Evolutionary conservation across 2,888 invertebrate genomes (phyloP), one percentile per base, ranked within the genome.

Genomic region (Kuschelorhynchus macadamiae): DNA sequence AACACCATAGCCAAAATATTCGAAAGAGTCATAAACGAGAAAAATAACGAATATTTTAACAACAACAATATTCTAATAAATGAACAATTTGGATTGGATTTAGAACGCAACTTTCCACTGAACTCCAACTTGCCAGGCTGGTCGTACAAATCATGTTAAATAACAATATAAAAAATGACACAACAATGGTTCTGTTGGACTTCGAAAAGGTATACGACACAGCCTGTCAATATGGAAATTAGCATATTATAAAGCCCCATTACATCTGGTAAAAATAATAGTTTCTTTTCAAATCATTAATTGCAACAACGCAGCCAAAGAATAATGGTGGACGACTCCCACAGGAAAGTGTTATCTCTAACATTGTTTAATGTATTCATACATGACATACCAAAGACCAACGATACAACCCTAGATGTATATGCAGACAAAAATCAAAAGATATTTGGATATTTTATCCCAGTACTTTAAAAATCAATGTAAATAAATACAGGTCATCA

Each of bases 121-220:
- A 1, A 49, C 30, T 49, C 11, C 46, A 12, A 25, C 11, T 57
- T 3, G 44, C 44, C 1, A 41, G 20, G 44, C n/a, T 57, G 0
- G 14, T 59, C 1, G 59, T 47, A 11, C 1, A 36, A 18, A 32
- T 32, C 7, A 59, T 39, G 25, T 33, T 7, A 9, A 49, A 47
- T 30, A 47, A 36, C 17, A 47, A 59, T 49, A 36, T 36, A 0
- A 18, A 39, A 12, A 47, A 47, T 0, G 0, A 4, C 14, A 59
- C 59, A 17, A 1, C 21, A 3, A 39, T 59, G 59, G 47, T 14
- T 1, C 14, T 20, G 0, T 18, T 47, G 17, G 59, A 59, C 36
- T 11, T 49, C 2, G 59, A 59, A 14, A 57, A 57, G 21, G 42
- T 21, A 9, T 57, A 57, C 32, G 57, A 57, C 30, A 46, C 57